Evolutionary conservation across 2,113 vertebrate genomes (phyloP).

Genomic region (Hepsetus odoe): DNA sequence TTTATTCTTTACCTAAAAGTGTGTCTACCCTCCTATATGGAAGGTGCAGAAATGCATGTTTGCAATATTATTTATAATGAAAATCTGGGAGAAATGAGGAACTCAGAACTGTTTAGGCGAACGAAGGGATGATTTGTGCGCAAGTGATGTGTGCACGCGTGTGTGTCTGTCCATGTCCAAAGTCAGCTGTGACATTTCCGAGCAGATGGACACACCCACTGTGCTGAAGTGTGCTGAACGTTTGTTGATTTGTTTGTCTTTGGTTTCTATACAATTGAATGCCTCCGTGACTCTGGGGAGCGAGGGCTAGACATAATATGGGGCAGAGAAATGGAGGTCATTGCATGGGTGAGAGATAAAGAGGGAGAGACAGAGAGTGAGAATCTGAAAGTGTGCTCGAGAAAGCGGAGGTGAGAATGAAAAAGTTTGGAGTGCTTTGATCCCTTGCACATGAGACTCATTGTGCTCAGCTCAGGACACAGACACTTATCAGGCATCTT

Average conservation of each 20-base stretch:
- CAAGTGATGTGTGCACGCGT: conserved; percentile 21
- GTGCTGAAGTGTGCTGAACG: conserved; percentile 61
- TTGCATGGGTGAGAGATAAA: conserved; percentile 26
- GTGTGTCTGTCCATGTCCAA: conserved; percentile 51
- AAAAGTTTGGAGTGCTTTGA: background rate
- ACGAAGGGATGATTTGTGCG: background rate
- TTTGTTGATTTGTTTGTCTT: conserved; percentile 75
- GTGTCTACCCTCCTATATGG: too few species aligned
- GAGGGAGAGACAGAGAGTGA: conserved; percentile 43
- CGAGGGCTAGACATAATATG: conserved; percentile 72
- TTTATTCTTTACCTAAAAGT: too few species aligned
- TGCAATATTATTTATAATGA: too few species aligned
- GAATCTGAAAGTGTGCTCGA: background rate
- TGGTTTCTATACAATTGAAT: conserved; percentile 69
- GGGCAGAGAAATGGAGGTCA: conserved; percentile 32
- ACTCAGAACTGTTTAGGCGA: background rate
- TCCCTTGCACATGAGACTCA: conserved; percentile 62
- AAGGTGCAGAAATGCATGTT: too few species aligned
- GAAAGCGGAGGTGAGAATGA: background rate
- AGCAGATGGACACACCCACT: conserved; percentile 65
- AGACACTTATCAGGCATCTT: conserved; percentile 77
- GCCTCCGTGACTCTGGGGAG: conserved; percentile 49
- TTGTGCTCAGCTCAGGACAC: conserved; percentile 73
- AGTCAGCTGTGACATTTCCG: conserved; percentile 58
- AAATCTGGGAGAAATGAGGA: too few species aligned